Evolutionary conservation across 2,888 invertebrate species (phyloP).

Genomic region (Bellardia bayeri): DNA sequence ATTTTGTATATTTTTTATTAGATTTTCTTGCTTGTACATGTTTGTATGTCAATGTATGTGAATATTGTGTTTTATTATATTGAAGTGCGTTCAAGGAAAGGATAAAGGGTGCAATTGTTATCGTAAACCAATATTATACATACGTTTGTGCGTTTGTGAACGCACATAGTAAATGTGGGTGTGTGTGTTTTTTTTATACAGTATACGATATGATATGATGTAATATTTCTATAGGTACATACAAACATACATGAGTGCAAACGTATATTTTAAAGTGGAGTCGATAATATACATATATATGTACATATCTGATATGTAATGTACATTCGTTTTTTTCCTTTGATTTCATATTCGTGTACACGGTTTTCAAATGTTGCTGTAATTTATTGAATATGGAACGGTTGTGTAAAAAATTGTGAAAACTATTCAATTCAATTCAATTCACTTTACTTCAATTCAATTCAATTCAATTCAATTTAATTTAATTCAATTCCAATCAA

Average conservation of each 20-base stretch:
- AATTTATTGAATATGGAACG: slow-evolving; percentile 51
- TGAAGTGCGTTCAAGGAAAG: slow-evolving; percentile 38
- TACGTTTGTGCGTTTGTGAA: background rate
- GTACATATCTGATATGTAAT: slow-evolving; percentile 14
- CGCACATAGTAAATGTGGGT: background rate
- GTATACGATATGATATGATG: background rate
- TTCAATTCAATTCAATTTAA: no score
- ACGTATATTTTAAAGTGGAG: slow-evolving; percentile 20
- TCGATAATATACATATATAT: slow-evolving; percentile 24
- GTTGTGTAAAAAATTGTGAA: slow-evolving; percentile 13
- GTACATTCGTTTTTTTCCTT: background rate
- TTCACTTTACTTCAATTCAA: no score
- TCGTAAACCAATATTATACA: background rate
- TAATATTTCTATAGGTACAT: background rate
- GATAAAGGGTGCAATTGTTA: slow-evolving; percentile 15
- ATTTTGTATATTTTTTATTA: slow-evolving; percentile 7
- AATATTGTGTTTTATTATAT: slow-evolving; percentile 14
- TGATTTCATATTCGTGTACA: background rate
- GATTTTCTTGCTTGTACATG: background rate
- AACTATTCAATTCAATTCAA: slow-evolving; percentile 30
- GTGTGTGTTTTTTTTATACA: slow-evolving; percentile 11
- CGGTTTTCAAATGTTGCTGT: slow-evolving; percentile 22
- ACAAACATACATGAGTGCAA: background rate
- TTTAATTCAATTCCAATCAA: no score
- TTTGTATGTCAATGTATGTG: slow-evolving; percentile 2